phyloP scores from a whole-genome alignment of 2,113 vertebrate genomes.

The Myodes glareolus region DNA sequence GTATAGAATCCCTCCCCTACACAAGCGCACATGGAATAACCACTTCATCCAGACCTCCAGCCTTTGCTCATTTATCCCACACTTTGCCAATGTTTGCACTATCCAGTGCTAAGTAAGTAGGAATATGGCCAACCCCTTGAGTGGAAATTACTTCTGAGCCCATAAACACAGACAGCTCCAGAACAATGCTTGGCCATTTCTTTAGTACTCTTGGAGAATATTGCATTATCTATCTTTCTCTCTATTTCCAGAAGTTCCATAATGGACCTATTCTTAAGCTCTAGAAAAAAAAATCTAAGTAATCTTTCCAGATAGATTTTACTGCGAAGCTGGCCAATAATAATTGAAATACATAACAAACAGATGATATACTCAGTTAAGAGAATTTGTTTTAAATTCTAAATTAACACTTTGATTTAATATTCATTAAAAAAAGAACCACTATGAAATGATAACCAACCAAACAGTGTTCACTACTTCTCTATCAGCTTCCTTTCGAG shows the following conservation, averaged over 20 bases:
- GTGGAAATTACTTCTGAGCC: background rate
- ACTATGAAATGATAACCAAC: background rate
- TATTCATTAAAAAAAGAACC: background rate
- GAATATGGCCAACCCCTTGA: background rate
- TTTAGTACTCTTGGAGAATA: background rate
- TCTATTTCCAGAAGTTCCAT: background rate
- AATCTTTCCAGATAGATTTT: background rate
- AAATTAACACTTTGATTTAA: background rate
- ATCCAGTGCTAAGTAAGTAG: background rate
- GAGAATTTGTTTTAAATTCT: constrained; percentile 1
- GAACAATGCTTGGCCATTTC: background rate
- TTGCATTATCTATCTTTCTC: background rate
- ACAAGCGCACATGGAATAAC: background rate
- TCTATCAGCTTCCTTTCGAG: background rate
- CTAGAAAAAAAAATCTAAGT: background rate
- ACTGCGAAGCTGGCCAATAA: background rate
- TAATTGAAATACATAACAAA: background rate
- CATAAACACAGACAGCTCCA: background rate
- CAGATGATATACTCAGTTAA: background rate
- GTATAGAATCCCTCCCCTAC: background rate
- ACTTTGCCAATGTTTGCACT: background rate
- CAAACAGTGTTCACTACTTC: background rate
- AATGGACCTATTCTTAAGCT: background rate
- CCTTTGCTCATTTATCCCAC: background rate
- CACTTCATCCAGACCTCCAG: background rate